Evolutionary conservation across 2,113 vertebrate genomes (phyloP).

Genomic region (Capricornis sumatraensis): DNA sequence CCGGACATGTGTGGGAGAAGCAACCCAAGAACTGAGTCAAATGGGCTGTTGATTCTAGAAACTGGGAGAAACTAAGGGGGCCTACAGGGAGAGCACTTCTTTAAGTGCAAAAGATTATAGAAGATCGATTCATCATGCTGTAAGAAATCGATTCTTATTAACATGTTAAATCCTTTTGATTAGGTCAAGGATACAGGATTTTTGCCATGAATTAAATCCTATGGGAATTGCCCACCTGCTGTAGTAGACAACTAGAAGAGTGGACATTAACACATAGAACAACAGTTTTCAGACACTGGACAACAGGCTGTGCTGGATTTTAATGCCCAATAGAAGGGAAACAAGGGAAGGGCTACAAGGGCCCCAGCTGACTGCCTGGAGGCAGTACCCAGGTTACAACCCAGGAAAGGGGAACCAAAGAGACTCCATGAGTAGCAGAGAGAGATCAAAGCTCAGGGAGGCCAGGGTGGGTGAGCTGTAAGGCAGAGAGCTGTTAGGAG

Average conservation of each 20-base stretch:
- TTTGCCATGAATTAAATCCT: not conserved
- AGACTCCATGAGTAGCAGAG: not conserved
- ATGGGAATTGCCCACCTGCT: not conserved
- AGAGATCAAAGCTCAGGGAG: not conserved
- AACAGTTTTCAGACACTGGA: not conserved
- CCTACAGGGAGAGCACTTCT: not conserved
- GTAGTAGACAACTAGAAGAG: not conserved
- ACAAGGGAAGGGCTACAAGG: not conserved
- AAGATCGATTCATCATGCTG: not conserved
- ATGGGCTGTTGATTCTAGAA: not conserved
- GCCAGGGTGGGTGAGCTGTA: not conserved
- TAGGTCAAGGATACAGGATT: not conserved
- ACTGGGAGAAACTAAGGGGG: not conserved
- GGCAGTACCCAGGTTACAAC: not conserved
- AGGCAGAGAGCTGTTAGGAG: not conserved
- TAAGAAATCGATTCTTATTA: not conserved
- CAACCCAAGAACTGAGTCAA: not conserved
- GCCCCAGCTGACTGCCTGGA: not conserved
- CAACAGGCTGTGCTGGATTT: not conserved
- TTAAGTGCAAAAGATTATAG: not conserved
- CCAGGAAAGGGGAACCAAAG: not conserved
- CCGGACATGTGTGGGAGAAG: not conserved
- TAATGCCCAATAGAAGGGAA: not conserved
- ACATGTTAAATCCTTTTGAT: not conserved
- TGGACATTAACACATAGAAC: not conserved